Conservation (phyloP, 1,140 invertebrate species). For the Holotrichia oblita region DNA sequence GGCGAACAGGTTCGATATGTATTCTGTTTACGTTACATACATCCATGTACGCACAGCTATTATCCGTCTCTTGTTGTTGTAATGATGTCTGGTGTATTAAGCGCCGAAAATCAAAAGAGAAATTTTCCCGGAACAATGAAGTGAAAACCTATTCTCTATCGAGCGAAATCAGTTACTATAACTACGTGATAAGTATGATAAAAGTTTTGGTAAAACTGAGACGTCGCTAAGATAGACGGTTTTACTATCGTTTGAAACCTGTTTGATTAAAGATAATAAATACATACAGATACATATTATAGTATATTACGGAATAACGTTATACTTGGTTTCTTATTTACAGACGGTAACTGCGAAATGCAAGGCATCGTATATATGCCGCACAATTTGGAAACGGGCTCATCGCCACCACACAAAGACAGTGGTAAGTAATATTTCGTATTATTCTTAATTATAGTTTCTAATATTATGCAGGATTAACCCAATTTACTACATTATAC, state of each 20-base stretch:
- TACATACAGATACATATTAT: too few relatives aligned
- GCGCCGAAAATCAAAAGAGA: constrained; percentile 29
- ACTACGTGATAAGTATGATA: constrained; percentile 29
- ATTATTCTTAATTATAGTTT: too few relatives aligned
- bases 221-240: neutral
- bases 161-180: constrained; percentile 23
- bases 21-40: neutral
- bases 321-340: constrained; percentile 46
- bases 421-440: constrained; percentile 52
- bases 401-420: constrained; percentile 54
- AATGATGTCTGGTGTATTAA: constrained; percentile 13
- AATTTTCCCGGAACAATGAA: constrained; percentile 29
- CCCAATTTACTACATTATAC: too few relatives aligned
- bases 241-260: neutral
- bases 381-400: constrained; percentile 57
- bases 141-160: constrained; percentile 30
- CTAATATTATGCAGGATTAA: too few relatives aligned
- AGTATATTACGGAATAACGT: too few relatives aligned
- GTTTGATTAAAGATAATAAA: too few relatives aligned
- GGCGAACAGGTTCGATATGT: neutral
- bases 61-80: constrained; percentile 1
- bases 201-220: constrained; percentile 22
- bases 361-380: constrained; percentile 59
- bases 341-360: constrained; percentile 58
- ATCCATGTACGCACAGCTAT: constrained; percentile 16